Evolutionary conservation across 1,140 invertebrate genomes (phyloP), one percentile per base, ranked within the genome.

Genomic region (Batillaria attramentaria): DNA sequence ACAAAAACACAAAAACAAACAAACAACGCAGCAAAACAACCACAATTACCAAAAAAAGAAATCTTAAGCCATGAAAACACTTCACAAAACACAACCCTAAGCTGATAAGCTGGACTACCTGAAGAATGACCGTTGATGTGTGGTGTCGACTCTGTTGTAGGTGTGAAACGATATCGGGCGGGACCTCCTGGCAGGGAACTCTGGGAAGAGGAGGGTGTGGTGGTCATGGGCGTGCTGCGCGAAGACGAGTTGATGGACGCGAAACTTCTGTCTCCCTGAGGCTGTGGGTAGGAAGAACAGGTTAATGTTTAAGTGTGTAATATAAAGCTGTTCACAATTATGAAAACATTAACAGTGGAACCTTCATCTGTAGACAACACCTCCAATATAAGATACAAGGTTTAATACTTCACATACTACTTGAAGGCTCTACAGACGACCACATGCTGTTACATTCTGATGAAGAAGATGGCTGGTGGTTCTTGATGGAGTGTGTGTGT

Each of bases 121-220:
- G 66, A 57, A n/a, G 76, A 80, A 79, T 87, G 84, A 20, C 86
- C 89, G 83, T 89, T 90, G 31, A 87, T 81, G n/a, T 86, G 84
- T 39, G 86, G 85, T 31, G 87, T 86, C 2, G 89, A 84, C 76
- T 87, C 87, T 35, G 84, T 18, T 50, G 82, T 78, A n/a, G 87
- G 81, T 24, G 81, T 79, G 60, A 87, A 85, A 35, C 80, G 77
- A 65, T 83, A 84, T 13, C 83, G 79, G 20, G 78, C 66, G 16
- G 83, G 81, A 24, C 83, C 84, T 46, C 80, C 76, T 18, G 77
- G 83, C 10, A 85, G 76, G 57, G 87, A 88, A 72, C 82, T 84
- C 31, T 83, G 78, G 65, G 88, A 88, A n/a, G 87, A 89, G 50
- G 85, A 84, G 37, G 88, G 86, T 43, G 87, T 87, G 50, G 87